These are phyloP conservation scores for Agriopis marginaria DNA, from an alignment of 2,888 invertebrate genomes.

Conservation along the genomic window DNA sequence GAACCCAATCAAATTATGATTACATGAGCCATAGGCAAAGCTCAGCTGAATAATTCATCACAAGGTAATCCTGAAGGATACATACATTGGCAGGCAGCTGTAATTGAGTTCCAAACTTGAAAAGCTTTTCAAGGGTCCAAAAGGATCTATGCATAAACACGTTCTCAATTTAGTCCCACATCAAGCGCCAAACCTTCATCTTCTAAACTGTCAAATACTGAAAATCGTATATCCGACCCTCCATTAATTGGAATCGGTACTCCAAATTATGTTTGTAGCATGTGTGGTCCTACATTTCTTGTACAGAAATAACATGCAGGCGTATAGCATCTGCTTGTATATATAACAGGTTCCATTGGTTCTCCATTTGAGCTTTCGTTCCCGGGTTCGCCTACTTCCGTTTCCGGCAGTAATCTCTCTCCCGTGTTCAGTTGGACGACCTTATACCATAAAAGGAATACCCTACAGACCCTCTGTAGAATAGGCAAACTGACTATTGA, in stretches of 20 bases:
- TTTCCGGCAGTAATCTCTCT: slow-evolving; percentile 8
- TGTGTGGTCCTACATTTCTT: slow-evolving; percentile 5
- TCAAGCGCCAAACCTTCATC: slow-evolving; percentile 46
- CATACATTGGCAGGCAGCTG: slow-evolving; percentile 29
- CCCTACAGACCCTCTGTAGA: background rate
- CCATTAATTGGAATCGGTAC: slow-evolving; percentile 43
- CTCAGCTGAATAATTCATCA: slow-evolving; percentile 37
- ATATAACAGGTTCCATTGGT: background rate
- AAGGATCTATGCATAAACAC: slow-evolving; percentile 41
- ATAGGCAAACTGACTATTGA: slow-evolving; percentile 14
- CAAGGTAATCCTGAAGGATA: slow-evolving; percentile 33
- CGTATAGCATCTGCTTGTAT: background rate
- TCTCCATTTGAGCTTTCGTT: background rate
- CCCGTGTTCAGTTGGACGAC: background rate
- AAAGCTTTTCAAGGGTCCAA: slow-evolving; percentile 39
- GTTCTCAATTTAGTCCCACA: slow-evolving; percentile 42
- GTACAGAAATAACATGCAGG: background rate
- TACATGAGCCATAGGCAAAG: slow-evolving; percentile 33
- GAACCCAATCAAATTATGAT: slow-evolving; percentile 37
- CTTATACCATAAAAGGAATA: background rate
- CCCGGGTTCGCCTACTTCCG: background rate
- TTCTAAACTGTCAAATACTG: slow-evolving; percentile 46
- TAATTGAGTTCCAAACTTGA: slow-evolving; percentile 42
- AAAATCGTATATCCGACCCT: slow-evolving; percentile 43
- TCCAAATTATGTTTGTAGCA: slow-evolving; percentile 30